Conservation (phyloP, 2,888 invertebrate species). For the Drosophila neotestacea region DNA sequence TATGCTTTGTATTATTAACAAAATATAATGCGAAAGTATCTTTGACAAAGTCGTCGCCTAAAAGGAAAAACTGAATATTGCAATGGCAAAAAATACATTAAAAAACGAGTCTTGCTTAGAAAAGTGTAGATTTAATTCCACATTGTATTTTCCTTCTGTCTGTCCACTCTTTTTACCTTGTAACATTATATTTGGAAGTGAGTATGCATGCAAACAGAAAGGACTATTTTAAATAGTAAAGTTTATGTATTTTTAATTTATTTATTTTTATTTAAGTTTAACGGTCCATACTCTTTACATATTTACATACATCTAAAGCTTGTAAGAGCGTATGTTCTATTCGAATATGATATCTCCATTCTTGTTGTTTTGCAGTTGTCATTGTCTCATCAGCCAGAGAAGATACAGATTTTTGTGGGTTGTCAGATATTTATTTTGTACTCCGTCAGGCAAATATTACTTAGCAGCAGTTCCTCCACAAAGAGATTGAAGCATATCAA, state of each 20-base stretch:
- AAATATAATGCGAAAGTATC: constrained; percentile 26
- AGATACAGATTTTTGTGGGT: constrained; percentile 21
- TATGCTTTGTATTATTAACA: constrained; percentile 18
- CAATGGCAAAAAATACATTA: constrained; percentile 25
- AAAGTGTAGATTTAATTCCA: not conserved
- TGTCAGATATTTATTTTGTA: constrained; percentile 38
- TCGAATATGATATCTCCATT: not conserved
- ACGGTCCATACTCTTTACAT: too few species aligned
- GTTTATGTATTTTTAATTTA: too few species aligned
- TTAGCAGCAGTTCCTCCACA: constrained; percentile 42
- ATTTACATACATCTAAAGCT: too few species aligned
- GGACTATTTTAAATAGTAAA: not conserved
- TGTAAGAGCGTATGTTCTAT: constrained; percentile 1
- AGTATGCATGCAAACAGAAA: not conserved
- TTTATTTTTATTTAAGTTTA: too few species aligned
- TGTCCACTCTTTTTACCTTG: not conserved
- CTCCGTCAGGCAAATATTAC: constrained; percentile 59
- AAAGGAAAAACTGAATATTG: constrained; percentile 33
- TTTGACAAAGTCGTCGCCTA: constrained; percentile 12
- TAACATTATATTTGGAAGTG: not conserved
- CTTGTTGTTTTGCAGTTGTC: not conserved
- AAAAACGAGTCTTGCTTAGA: not conserved
- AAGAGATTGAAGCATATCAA: constrained; percentile 36
- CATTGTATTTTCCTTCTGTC: not conserved
- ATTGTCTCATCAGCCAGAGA: constrained; percentile 16